Evolutionary conservation across 2,888 invertebrate genomes (phyloP).

Genomic region (Neoscelio sp.): DNA sequence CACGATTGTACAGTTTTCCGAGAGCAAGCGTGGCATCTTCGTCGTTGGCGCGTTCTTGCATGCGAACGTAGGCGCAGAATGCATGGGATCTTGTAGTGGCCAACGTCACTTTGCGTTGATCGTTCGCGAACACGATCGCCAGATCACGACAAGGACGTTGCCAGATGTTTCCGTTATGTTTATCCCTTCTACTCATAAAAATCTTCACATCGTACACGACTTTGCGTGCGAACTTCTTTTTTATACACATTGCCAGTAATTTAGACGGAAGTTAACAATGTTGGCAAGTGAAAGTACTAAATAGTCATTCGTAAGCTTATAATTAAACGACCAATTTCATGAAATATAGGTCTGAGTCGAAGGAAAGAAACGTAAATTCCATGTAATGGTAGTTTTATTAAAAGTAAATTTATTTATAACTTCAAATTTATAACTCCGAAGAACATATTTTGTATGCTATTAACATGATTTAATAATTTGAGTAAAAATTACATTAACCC

Average conservation of each 20-base stretch:
- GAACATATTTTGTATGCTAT: too few relatives aligned
- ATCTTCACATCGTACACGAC: constrained; percentile 28
- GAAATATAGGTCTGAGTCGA: too few relatives aligned
- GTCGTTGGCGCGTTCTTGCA: constrained; percentile 12
- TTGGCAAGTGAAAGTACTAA: constrained; percentile 32
- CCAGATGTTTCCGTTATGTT: constrained; percentile 37
- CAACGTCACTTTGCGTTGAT: constrained; percentile 30
- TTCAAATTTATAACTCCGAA: too few relatives aligned
- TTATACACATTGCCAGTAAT: constrained; percentile 6
- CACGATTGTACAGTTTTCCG: constrained; percentile 10
- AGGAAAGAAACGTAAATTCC: too few relatives aligned
- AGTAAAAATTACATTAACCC: too few relatives aligned
- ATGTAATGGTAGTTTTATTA: too few relatives aligned
- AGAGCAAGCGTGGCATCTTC: constrained; percentile 1
- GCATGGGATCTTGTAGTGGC: constrained; percentile 20
- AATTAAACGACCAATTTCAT: constrained; percentile 19
- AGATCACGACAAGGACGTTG: constrained; percentile 53
- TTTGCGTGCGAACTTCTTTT: constrained; percentile 44
- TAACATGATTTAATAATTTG: too few relatives aligned
- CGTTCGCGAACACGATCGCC: constrained; percentile 39
- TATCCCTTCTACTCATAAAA: constrained; percentile 20
- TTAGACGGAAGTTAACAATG: constrained; percentile 28
- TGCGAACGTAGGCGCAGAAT: constrained; percentile 27
- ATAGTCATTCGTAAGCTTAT: constrained; percentile 9
- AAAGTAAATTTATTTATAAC: neutral